Conservation (phyloP, 2,797 vertebrate species). For the Muscicapa striata region DNA sequence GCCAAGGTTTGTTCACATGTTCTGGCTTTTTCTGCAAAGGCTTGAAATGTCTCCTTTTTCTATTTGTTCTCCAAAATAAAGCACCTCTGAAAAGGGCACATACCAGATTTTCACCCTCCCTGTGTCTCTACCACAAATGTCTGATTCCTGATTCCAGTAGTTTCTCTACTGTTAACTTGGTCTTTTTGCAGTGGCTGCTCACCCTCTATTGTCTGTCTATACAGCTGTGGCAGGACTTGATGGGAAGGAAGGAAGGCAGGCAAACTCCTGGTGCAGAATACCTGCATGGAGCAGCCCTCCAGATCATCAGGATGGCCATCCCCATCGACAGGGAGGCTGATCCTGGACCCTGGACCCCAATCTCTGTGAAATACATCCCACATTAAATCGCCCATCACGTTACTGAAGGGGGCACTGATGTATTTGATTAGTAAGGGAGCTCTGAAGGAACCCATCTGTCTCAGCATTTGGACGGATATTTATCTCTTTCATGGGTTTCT, state of each 20-base stretch:
- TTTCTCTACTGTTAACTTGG: neutral
- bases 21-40: constrained; percentile 40
- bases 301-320: neutral
- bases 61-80: constrained; percentile 44
- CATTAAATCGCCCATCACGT: neutral
- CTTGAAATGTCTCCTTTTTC: neutral
- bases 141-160: neutral
- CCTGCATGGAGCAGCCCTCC: neutral
- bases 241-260: neutral
- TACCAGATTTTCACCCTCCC: constrained; percentile 11
- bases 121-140: constrained; percentile 45
- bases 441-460: constrained; percentile 40
- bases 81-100: neutral
- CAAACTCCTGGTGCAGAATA: neutral
- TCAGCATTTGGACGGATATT: constrained; percentile 31
- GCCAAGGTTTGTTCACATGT: constrained; percentile 58
- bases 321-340: neutral
- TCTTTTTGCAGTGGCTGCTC: neutral
- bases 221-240: neutral
- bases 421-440: constrained; percentile 38
- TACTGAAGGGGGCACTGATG: constrained; percentile 59
- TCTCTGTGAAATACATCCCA: neutral
- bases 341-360: neutral
- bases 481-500: constrained; percentile 55
- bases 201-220: neutral